A percentile compares a stretch with the other conserved stretches of the same genome.
Evolutionary conservation across 2,888 invertebrate genomes (phyloP).

Genomic region (Diploptera punctata): DNA sequence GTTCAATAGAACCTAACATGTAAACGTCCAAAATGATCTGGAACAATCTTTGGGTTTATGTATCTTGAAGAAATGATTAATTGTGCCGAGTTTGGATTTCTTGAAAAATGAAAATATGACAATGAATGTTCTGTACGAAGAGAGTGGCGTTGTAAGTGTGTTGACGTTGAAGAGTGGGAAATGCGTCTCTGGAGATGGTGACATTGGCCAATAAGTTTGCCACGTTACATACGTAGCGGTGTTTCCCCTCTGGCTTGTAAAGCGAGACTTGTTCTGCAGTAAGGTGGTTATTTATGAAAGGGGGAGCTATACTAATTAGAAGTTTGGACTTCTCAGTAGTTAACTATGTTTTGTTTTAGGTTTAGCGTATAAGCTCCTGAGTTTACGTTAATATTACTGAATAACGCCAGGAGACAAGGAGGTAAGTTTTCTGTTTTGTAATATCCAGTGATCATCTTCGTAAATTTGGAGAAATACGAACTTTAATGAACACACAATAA

Average conservation of each 20-base stretch:
- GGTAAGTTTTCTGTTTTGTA: no score
- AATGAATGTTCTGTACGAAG: background rate
- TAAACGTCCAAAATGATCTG: no score
- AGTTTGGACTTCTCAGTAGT: slow-evolving; percentile 38
- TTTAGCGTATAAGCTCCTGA: background rate
- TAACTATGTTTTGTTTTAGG: slow-evolving; percentile 33
- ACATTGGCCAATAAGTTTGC: background rate
- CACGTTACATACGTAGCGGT: background rate
- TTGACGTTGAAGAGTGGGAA: background rate
- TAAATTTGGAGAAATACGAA: no score
- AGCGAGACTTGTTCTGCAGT: background rate
- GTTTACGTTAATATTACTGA: background rate
- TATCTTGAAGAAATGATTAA: no score
- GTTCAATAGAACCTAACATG: no score
- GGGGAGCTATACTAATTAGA: slow-evolving; percentile 40
- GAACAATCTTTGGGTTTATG: no score
- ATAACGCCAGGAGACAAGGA: background rate
- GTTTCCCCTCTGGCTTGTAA: background rate
- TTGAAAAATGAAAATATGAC: background rate
- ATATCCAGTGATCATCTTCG: no score
- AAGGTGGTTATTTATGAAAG: slow-evolving; percentile 15
- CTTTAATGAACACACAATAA: no score
- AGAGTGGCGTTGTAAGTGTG: no score
- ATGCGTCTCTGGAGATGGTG: background rate
- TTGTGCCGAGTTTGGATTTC: background rate